Conservation (phyloP, 2,797 vertebrate genomes). For the Clamator glandarius region DNA sequence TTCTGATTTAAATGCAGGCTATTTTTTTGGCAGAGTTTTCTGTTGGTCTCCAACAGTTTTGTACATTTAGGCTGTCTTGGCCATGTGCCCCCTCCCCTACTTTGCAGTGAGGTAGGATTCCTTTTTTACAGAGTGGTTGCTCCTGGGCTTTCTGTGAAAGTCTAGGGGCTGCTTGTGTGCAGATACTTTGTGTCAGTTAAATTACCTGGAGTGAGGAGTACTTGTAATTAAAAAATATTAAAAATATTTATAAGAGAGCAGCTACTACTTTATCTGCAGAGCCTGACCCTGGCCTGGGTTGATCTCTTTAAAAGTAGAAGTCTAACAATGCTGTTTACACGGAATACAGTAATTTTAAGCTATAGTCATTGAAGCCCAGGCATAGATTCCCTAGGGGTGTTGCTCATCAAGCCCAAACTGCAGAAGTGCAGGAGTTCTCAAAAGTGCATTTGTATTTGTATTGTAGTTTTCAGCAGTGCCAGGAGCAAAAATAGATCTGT, state of each 20-base stretch:
- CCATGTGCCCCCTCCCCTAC: conserved; percentile 63
- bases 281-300: conserved; percentile 67
- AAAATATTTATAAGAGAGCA: conserved; percentile 80
- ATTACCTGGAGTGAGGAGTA: conserved; percentile 76
- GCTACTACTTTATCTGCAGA: conserved; percentile 75
- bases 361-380: neutral
- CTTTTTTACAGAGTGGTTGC: conserved; percentile 73
- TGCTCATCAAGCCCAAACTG: neutral
- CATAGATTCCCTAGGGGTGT: neutral
- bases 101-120: conserved; percentile 76
- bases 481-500: neutral
- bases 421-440: neutral
- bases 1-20: conserved; percentile 60
- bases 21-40: conserved; percentile 42
- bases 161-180: conserved; percentile 66
- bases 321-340: conserved; percentile 71
- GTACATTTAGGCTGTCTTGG: conserved; percentile 59
- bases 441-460: neutral
- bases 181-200: conserved; percentile 72
- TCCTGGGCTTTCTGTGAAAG: conserved; percentile 84
- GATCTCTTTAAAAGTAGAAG: conserved; percentile 73
- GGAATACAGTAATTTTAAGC: neutral
- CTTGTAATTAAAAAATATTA: conserved; percentile 76
- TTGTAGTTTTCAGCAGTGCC: neutral
- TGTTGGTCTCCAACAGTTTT: conserved; percentile 56